Conservation (phyloP, 2,113 vertebrate genomes). For the Typhlomys cinereus region DNA sequence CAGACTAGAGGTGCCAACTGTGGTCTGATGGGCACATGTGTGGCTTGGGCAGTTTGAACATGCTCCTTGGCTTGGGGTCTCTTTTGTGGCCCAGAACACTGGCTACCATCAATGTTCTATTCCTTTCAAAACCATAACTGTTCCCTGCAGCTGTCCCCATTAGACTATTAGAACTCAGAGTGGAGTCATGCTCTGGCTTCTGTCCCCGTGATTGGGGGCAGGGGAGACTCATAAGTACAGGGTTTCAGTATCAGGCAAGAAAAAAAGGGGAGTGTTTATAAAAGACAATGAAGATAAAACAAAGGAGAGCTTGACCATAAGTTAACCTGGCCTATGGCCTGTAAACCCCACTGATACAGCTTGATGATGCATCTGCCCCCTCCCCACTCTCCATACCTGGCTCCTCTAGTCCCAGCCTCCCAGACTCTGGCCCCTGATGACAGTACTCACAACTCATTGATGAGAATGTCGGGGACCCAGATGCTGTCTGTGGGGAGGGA, state of each 20-base stretch:
- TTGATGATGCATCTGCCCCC: rapidly evolving
- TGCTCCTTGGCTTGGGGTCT: background rate
- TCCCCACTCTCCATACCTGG: too few species aligned
- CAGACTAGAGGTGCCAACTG: constrained; percentile 37
- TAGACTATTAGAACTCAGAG: background rate
- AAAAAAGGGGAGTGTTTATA: background rate
- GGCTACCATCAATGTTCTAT: background rate
- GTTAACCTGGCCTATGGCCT: background rate
- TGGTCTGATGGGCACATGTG: background rate
- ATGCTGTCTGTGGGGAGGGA: constrained; percentile 93
- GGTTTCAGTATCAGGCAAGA: background rate
- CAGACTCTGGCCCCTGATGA: rapidly evolving
- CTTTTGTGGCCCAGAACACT: background rate
- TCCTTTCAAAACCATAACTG: background rate
- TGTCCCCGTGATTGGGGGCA: background rate
- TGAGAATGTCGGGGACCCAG: constrained; percentile 98
- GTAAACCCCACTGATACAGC: background rate
- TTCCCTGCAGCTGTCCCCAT: background rate
- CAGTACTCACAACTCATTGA: constrained; percentile 96
- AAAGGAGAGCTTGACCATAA: background rate
- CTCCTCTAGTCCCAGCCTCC: background rate
- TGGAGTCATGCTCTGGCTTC: background rate
- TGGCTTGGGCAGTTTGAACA: background rate
- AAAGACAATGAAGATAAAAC: background rate
- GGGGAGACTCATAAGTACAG: background rate